Evolutionary conservation across 2,113 vertebrate species (phyloP).

Genomic region (Marcusenius ussheri): DNA sequence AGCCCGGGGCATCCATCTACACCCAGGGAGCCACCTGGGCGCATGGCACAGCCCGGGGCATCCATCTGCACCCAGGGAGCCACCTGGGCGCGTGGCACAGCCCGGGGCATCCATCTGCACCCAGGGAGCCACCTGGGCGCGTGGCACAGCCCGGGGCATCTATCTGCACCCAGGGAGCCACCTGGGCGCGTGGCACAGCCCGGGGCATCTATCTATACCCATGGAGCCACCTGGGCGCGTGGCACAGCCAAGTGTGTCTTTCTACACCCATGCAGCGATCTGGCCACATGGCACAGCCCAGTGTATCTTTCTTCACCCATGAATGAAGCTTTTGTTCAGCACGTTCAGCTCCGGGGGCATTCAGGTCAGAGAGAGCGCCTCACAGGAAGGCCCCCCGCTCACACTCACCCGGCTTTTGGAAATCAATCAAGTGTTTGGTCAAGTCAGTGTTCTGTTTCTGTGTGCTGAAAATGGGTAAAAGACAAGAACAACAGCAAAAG

Average conservation of each 20-base stretch:
- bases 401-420: neutral
- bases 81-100: no score
- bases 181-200: neutral
- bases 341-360: neutral
- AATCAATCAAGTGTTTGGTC: neutral
- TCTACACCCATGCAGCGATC: neutral
- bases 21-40: neutral
- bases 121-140: no score
- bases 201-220: neutral
- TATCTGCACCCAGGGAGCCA: neutral
- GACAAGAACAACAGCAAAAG: neutral
- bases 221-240: no score
- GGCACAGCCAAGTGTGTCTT: neutral
- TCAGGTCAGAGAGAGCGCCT: neutral
- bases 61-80: neutral
- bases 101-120: neutral
- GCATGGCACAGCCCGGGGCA: no score
- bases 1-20: no score
- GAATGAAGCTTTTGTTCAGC: conserved; percentile 6
- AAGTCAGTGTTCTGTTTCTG: neutral
- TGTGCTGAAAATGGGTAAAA: neutral
- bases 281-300: neutral
- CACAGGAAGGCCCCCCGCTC: neutral
- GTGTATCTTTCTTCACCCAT: neutral
- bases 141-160: no score